Conservation (phyloP, 2,113 vertebrate genomes). For the Xenopus borealis region DNA sequence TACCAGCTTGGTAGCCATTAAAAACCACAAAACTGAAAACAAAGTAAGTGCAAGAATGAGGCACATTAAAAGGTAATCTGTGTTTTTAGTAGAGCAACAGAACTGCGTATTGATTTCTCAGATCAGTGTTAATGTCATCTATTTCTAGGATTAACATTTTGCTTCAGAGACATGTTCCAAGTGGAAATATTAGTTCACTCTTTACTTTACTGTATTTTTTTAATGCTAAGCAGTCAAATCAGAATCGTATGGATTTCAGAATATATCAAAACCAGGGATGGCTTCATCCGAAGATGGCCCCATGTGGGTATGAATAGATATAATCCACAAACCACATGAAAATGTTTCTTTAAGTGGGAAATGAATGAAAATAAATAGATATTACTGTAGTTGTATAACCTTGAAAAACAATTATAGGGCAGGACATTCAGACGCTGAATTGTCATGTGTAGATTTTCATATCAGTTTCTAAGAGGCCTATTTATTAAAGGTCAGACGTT, state of each 20-base stretch:
- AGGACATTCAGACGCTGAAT: too few relatives aligned
- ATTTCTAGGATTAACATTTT: constrained; percentile 26
- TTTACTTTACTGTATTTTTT: background rate
- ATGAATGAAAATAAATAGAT: too few relatives aligned
- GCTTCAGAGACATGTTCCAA: constrained; percentile 15
- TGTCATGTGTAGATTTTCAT: too few relatives aligned
- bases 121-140: constrained; percentile 10
- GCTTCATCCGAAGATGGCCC: constrained; percentile 38
- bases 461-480: too few relatives aligned
- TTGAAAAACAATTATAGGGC: too few relatives aligned
- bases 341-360: background rate
- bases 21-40: constrained; percentile 23
- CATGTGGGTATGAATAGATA: constrained; percentile 2
- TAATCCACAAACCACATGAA: constrained; percentile 25
- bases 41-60: constrained; percentile 8
- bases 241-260: constrained; percentile 39
- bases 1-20: background rate
- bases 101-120: constrained; percentile 20
- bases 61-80: constrained; percentile 23
- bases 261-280: constrained; percentile 40
- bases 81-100: constrained; percentile 25
- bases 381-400: too few relatives aligned
- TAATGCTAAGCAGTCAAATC: constrained; percentile 27
- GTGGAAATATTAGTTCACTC: constrained; percentile 15
- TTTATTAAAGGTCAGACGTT: too few relatives aligned